These are phyloP conservation scores for Nemotelus nigrinus DNA, from an alignment of 2,888 invertebrate genomes.

Conservation along the genomic window DNA sequence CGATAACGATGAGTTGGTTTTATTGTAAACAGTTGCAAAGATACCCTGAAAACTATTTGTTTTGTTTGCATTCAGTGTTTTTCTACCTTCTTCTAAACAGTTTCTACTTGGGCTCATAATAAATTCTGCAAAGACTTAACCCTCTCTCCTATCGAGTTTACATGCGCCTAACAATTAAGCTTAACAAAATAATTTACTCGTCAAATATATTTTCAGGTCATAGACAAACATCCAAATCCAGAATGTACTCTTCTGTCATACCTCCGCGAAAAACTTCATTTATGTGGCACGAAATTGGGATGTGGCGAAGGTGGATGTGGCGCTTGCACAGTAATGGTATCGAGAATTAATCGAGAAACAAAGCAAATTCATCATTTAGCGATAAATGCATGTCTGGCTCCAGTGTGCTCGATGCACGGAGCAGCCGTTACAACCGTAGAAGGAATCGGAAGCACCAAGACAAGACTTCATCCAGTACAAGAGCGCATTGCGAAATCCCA, in stretches of 20 bases:
- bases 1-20: no score
- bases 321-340: conserved; percentile 94
- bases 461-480: conserved; percentile 85
- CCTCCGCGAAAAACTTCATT: conserved; percentile 77
- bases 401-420: conserved; percentile 87
- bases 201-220: conserved; percentile 68
- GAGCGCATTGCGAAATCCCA: conserved; percentile 89
- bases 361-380: conserved; percentile 74
- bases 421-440: conserved; percentile 91
- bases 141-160: no score
- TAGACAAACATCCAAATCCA: conserved; percentile 79
- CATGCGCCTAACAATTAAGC: no score
- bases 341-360: conserved; percentile 71
- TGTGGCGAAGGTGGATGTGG: conserved; percentile 97
- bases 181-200: no score
- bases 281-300: conserved; percentile 90
- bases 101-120: no score
- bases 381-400: conserved; percentile 90
- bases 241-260: conserved; percentile 86
- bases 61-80: no score
- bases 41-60: no score
- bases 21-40: no score
- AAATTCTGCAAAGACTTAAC: no score
- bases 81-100: no score
- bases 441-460: conserved; percentile 86